Percentiles rank a stretch among this genome's conserved stretches.
Conservation (phyloP, 2,797 vertebrate genomes). For the Brachymystax lenok region DNA sequence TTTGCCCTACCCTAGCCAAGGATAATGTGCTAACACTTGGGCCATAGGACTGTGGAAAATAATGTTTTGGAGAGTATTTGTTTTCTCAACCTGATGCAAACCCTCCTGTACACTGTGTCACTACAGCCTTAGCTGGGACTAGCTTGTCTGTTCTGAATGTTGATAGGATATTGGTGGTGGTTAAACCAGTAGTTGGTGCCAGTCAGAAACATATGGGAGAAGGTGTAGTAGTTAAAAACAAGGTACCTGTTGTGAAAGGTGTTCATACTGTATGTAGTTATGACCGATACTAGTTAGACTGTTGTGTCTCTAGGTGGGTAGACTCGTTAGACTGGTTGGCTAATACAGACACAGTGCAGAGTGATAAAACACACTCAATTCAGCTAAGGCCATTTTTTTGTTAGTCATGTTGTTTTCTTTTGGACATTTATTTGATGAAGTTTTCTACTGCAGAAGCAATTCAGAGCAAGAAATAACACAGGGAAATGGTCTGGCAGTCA, state of each 20-base stretch:
- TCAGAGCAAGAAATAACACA: background rate
- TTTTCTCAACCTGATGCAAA: too few species aligned
- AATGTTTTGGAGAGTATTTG: too few species aligned
- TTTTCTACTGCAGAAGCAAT: conserved; percentile 1
- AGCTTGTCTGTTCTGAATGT: background rate
- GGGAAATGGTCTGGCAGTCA: conserved; percentile 10
- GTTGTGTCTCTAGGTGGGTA: conserved; percentile 60
- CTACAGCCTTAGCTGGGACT: background rate
- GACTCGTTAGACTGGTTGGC: background rate
- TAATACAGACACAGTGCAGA: background rate
- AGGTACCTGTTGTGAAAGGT: too few species aligned
- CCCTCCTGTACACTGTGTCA: background rate
- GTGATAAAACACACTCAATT: background rate
- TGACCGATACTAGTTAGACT: conserved; percentile 24
- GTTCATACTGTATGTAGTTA: conserved; percentile 3
- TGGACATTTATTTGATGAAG: background rate
- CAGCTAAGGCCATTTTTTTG: too few species aligned
- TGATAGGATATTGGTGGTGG: background rate
- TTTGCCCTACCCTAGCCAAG: background rate
- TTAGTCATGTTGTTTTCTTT: conserved; percentile 1
- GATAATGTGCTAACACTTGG: background rate
- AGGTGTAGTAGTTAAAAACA: conserved; percentile 5
- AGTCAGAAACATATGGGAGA: background rate
- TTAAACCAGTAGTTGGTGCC: background rate
- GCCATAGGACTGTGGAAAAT: background rate